Evolutionary conservation across 2,797 vertebrate species (phyloP), one percentile per base, ranked within the genome.

Genomic region (Xiphorhynchus erythropygius): DNA sequence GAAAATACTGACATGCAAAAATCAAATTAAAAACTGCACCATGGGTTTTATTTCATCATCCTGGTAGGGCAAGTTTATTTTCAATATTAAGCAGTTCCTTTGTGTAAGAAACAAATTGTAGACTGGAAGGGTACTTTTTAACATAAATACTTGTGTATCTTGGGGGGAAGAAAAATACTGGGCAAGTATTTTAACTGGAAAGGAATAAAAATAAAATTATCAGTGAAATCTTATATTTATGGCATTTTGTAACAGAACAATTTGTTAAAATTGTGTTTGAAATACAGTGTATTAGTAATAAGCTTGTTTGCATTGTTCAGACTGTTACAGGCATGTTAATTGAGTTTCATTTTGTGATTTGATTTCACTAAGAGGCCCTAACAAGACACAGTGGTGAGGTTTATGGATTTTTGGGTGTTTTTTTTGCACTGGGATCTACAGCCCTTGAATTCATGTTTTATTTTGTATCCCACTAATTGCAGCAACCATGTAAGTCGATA

Each of bases 401-500:
- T 77, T 79, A 62, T 80, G 55, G 24, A 32, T 77, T 76, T n/a
- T n/a, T 62, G 37, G 37, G 37, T 11, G 11, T 44, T 62, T 62
- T 44, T n/a, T 90, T 91, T 82, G 7, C 11, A 7, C 21, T 89
- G 62, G 24, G 42, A 55, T 87, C 37, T 75, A 8, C 23, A 63
- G 25, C 23, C 23, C 35, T 84, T 84, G 62, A 89, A 49, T 78
- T 85, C 44, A 25, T 1, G 0, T 81, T 89, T 55, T 63, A 5
- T 78, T 87, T 69, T 78, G 68, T 79, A 39, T 96, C 62, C 30
- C 28, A 52, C 25, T 92, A 11, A 41, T 91, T 93, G 86, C 76
- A 57, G 30, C 65, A 71, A 47, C 75, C 6, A 1, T 76, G 4
- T 44, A 59, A 75, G 47, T 11, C 47, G 35, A 41, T 76, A 10